Evolutionary conservation across 2,888 invertebrate species (phyloP).

Genomic region (Apocheima hispidaria): DNA sequence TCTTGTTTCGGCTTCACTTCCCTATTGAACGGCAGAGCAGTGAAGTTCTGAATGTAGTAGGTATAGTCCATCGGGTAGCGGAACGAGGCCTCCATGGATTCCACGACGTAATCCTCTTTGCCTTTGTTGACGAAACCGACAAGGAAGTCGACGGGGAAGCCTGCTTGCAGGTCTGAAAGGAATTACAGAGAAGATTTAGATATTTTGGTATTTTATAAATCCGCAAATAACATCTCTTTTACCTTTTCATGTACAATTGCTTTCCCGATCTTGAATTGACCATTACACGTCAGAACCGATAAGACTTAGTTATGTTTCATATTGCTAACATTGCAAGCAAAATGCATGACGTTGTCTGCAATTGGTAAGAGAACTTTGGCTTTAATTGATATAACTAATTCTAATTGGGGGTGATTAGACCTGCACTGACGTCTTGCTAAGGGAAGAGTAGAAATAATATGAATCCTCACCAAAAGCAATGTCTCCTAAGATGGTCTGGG

Average conservation of each 20-base stretch:
- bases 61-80: slow-evolving; percentile 99
- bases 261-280: too few species aligned
- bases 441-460: too few species aligned
- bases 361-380: too few species aligned
- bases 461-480: slow-evolving; percentile 87
- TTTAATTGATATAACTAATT: too few species aligned
- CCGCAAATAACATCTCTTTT: too few species aligned
- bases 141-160: slow-evolving; percentile 96
- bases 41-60: slow-evolving; percentile 99
- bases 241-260: too few species aligned
- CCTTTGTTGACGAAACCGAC: slow-evolving; percentile 99
- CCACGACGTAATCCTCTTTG: slow-evolving; percentile 94
- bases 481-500: slow-evolving; percentile 87
- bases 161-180: slow-evolving; percentile 94
- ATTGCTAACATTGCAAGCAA: too few species aligned
- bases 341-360: too few species aligned
- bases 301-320: too few species aligned
- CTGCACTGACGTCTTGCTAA: too few species aligned
- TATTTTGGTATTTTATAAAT: neutral
- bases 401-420: too few species aligned
- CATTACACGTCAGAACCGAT: too few species aligned
- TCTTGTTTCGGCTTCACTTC: slow-evolving; percentile 96
- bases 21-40: slow-evolving; percentile 94
- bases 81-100: slow-evolving; percentile 98
- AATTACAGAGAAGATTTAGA: neutral